A percentile compares a stretch with the other conserved stretches of the same genome.
Evolutionary conservation across 1,140 invertebrate genomes (phyloP).

Genomic region (Plutomurus gul): DNA sequence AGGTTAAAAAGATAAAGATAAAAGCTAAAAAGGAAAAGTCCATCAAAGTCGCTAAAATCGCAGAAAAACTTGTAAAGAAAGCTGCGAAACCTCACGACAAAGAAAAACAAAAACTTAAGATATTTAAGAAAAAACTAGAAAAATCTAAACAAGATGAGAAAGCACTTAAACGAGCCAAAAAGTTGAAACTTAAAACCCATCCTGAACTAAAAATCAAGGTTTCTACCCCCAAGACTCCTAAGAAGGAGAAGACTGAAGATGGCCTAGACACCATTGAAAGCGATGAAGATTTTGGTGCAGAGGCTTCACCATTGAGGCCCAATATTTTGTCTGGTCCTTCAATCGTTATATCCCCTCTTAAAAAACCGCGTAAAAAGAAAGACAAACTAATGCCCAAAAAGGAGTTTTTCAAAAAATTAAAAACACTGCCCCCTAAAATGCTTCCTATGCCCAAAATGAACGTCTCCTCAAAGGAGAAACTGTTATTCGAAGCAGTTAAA

Average conservation of each 20-base stretch:
- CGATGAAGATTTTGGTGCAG: constrained; percentile 56
- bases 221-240: constrained; percentile 66
- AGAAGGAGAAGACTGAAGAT: constrained; percentile 59
- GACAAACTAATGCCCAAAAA: constrained; percentile 29
- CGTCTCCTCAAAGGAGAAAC: not conserved
- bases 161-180: constrained; percentile 58
- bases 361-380: constrained; percentile 33
- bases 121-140: constrained; percentile 31
- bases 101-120: constrained; percentile 34
- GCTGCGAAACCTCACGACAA: not conserved
- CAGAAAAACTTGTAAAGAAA: constrained; percentile 33
- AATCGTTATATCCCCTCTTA: not conserved
- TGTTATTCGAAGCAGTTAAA: not conserved
- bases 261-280: constrained; percentile 42
- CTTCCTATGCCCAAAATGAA: not conserved
- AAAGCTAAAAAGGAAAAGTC: constrained; percentile 16
- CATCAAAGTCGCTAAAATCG: constrained; percentile 4
- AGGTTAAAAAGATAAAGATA: constrained; percentile 49
- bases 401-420: constrained; percentile 3
- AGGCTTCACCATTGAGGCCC: constrained; percentile 61
- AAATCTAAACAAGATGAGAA: constrained; percentile 21
- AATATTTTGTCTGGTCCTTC: not conserved
- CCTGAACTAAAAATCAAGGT: constrained; percentile 66
- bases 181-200: constrained; percentile 63
- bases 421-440: not conserved